A percentile compares a stretch with the other conserved stretches of the same genome.
Conservation (phyloP, 2,797 vertebrate species). For the Poeciliopsis infans region DNA sequence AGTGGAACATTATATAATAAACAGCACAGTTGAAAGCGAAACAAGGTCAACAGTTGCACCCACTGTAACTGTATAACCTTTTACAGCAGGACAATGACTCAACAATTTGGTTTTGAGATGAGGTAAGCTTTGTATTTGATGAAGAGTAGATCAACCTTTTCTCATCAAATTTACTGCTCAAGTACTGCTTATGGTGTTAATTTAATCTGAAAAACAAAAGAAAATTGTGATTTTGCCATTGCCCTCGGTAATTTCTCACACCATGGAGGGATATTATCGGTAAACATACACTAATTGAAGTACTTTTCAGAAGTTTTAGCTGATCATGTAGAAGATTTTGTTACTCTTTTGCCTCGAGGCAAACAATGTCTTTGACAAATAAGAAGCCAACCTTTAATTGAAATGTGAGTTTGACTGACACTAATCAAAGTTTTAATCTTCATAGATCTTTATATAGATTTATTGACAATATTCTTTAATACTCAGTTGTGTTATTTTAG, state of each 20-base stretch:
- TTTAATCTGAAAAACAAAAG: background rate
- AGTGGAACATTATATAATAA: constrained; percentile 1
- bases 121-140: background rate
- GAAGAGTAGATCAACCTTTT: background rate
- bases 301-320: background rate
- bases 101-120: background rate
- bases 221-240: background rate
- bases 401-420: background rate
- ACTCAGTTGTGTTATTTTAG: background rate
- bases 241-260: no score
- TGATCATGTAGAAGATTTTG: background rate
- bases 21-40: background rate
- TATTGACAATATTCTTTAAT: background rate
- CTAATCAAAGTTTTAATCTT: background rate
- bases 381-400: background rate
- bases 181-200: background rate
- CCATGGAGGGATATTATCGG: background rate
- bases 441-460: background rate
- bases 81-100: constrained; percentile 15
- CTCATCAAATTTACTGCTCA: background rate
- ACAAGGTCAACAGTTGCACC: constrained; percentile 2
- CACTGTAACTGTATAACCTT: background rate
- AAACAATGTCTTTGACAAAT: background rate
- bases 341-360: background rate
- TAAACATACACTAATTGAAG: background rate